These are phyloP conservation scores for Cervus canadensis DNA, from an alignment of 2,113 vertebrate genomes.

Conservation along the genomic window DNA sequence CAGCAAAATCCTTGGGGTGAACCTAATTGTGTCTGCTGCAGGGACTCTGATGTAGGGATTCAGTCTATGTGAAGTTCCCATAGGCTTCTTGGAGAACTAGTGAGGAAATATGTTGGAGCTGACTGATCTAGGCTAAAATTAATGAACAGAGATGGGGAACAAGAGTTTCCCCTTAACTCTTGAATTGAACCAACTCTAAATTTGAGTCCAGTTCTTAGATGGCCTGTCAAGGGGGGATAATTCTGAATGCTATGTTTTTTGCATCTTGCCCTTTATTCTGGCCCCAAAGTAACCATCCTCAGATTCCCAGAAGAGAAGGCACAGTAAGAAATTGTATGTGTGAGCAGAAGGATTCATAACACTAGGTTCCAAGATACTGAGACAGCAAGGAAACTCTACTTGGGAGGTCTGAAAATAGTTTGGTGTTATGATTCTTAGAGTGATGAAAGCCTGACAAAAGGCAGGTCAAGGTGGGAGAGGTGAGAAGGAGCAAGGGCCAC, in stretches of 20 bases:
- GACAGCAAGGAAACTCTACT: background rate
- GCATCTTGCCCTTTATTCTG: background rate
- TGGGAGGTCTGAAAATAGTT: background rate
- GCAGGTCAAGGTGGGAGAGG: background rate
- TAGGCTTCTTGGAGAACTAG: background rate
- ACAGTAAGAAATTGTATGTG: background rate
- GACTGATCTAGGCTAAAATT: slow-evolving; percentile 22
- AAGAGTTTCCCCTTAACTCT: background rate
- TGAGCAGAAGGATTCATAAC: background rate
- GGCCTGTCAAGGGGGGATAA: background rate
- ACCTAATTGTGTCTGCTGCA: background rate
- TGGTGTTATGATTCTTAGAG: background rate
- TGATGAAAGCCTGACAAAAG: background rate
- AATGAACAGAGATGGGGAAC: background rate
- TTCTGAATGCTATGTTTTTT: background rate
- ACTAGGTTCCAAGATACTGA: background rate
- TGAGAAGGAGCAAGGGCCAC: background rate
- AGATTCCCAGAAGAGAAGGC: background rate
- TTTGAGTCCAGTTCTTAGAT: background rate
- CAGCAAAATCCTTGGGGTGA: background rate
- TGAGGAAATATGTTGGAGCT: background rate
- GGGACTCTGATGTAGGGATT: slow-evolving; percentile 10
- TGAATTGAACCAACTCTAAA: background rate
- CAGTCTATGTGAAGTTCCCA: slow-evolving; percentile 31
- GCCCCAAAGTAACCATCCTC: background rate